Conservation (phyloP, 2,113 vertebrate genomes). For the Xiphias gladius region DNA sequence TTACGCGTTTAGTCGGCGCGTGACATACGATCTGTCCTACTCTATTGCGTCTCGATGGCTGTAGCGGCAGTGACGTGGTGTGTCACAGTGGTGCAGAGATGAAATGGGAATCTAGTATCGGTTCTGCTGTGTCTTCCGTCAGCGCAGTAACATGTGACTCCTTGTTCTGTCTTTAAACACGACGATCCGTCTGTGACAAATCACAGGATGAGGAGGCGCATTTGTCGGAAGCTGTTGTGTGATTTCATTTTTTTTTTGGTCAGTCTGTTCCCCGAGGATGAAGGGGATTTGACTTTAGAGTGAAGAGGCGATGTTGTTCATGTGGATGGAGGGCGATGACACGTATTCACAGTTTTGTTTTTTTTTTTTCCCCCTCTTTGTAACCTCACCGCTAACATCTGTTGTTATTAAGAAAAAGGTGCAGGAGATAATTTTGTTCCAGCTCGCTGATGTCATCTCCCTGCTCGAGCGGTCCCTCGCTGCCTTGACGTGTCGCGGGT, state of each 20-base stretch:
- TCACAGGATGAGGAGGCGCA: too few species aligned
- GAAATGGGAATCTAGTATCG: not conserved
- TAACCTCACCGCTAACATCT: constrained; percentile 19
- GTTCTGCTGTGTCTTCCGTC: not conserved
- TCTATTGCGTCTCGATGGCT: too few species aligned
- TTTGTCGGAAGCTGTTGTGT: too few species aligned
- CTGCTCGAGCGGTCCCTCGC: not conserved
- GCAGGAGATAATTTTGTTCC: constrained; percentile 23
- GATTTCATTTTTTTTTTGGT: too few species aligned
- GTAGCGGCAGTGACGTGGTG: not conserved
- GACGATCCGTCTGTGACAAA: too few species aligned
- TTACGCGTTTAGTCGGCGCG: too few species aligned
- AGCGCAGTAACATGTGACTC: not conserved
- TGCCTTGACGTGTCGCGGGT: not conserved
- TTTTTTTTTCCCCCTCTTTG: not conserved
- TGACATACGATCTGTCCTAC: too few species aligned
- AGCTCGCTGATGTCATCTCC: constrained; percentile 21
- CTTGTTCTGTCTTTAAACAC: not conserved
- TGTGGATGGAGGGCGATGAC: not conserved
- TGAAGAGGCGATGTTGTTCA: not conserved
- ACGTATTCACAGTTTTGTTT: not conserved
- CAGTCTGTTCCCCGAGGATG: not conserved
- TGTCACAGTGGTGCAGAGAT: not conserved
- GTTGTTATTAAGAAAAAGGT: constrained; percentile 2
- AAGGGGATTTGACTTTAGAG: not conserved